A percentile compares a stretch with the other conserved stretches of the same genome.
Evolutionary conservation across 1,140 invertebrate genomes (phyloP).

Genomic region (Glossosoma conforme): DNA sequence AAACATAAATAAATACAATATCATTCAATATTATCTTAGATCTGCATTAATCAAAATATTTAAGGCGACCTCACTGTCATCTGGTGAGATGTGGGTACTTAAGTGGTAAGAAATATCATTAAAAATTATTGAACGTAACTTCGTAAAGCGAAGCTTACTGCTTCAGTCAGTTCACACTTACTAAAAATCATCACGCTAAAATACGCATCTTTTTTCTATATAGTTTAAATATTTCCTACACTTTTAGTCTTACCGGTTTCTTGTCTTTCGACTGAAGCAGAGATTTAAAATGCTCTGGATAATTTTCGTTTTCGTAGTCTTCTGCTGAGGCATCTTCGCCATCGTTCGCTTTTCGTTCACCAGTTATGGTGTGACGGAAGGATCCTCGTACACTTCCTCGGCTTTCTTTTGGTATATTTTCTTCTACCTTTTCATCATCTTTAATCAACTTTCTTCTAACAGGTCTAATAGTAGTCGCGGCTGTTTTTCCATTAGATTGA

Average conservation of each 20-base stretch:
- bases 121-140: too few relatives aligned
- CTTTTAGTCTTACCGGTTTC: conserved; percentile 14
- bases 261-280: conserved; percentile 25
- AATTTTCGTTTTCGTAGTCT: conserved; percentile 28
- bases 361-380: conserved; percentile 9
- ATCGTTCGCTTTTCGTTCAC: conserved; percentile 6
- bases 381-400: conserved; percentile 13
- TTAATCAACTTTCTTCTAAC: conserved; percentile 18
- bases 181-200: too few relatives aligned
- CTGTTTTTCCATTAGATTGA: background rate
- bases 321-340: conserved; percentile 5
- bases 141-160: too few relatives aligned
- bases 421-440: conserved; percentile 1
- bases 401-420: conserved; percentile 7
- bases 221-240: too few relatives aligned
- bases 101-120: too few relatives aligned
- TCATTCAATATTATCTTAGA: too few relatives aligned
- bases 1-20: background rate
- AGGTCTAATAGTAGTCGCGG: conserved; percentile 4
- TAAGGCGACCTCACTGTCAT: too few relatives aligned
- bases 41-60: too few relatives aligned
- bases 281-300: conserved; percentile 29
- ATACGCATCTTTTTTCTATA: too few relatives aligned
- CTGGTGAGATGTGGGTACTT: too few relatives aligned
- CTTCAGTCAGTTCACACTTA: too few relatives aligned